Percentiles rank a stretch among this genome's conserved stretches.
These are phyloP conservation scores for Danionella cerebrum DNA, from an alignment of 2,113 vertebrate genomes.

Conservation along the genomic window DNA sequence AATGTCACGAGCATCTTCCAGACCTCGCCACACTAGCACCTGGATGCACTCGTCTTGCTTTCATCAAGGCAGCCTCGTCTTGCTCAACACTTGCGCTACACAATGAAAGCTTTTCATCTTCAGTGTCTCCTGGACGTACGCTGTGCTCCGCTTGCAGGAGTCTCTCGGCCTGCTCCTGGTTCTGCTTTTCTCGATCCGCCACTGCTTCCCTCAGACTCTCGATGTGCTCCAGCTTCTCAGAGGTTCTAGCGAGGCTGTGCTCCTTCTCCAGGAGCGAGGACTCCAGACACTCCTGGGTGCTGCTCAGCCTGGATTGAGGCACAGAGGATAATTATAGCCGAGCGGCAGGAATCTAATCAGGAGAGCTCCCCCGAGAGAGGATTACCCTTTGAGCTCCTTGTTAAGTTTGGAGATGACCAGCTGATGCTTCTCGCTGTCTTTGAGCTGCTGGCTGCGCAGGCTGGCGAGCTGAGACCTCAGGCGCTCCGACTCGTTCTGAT, in stretches of 20 bases:
- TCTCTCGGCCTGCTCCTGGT: conserved; percentile 67
- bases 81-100: no score
- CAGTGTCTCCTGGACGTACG: conserved; percentile 50
- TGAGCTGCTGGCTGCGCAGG: conserved; percentile 66
- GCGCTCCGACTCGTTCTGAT: conserved; percentile 76
- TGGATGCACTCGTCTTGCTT: no score
- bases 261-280: conserved; percentile 81
- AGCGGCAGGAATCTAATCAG: no score
- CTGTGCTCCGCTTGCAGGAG: conserved; percentile 67
- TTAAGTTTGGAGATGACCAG: conserved; percentile 70
- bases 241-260: conserved; percentile 58
- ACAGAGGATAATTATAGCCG: no score
- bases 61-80: no score
- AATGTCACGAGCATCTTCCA: no score
- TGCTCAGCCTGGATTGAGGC: conserved; percentile 68
- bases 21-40: no score
- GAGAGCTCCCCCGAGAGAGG: neutral
- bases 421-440: conserved; percentile 77
- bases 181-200: conserved; percentile 63
- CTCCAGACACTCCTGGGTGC: conserved; percentile 76
- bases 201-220: conserved; percentile 60
- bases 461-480: conserved; percentile 71
- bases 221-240: conserved; percentile 69
- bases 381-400: conserved; percentile 79
- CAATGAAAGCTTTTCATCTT: neutral